These are phyloP conservation scores for Geotrypetes seraphini DNA, from an alignment of 2,797 vertebrate genomes.

Conservation along the genomic window DNA sequence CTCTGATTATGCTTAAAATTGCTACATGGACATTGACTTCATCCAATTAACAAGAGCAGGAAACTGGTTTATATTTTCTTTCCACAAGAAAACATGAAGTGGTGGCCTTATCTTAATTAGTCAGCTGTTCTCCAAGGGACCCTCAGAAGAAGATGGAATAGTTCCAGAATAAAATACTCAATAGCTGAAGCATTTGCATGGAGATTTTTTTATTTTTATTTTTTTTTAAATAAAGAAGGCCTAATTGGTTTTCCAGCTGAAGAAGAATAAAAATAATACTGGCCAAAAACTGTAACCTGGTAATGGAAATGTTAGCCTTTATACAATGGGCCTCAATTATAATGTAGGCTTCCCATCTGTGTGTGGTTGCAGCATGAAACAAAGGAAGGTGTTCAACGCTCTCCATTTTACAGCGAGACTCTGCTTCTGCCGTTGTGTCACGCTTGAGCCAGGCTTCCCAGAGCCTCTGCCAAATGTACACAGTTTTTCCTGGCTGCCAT, in stretches of 20 bases:
- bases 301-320: conserved; percentile 51
- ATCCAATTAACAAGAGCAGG: conserved; percentile 67
- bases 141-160: conserved; percentile 36
- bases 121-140: conserved; percentile 66
- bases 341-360: conserved; percentile 49
- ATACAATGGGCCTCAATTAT: conserved; percentile 51
- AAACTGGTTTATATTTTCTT: conserved; percentile 71
- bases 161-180: conserved; percentile 37
- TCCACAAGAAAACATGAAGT: conserved; percentile 67
- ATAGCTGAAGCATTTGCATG: conserved; percentile 48
- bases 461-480: conserved; percentile 79
- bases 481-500: conserved; percentile 91
- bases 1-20: conserved; percentile 22
- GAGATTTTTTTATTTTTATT: too few species aligned
- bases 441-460: conserved; percentile 76
- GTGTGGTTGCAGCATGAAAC: conserved; percentile 36
- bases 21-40: conserved; percentile 44
- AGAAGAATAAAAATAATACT: conserved; percentile 40
- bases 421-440: conserved; percentile 49
- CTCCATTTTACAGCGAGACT: conserved; percentile 56
- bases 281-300: conserved; percentile 45
- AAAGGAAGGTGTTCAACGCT: conserved; percentile 61
- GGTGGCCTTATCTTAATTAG: conserved; percentile 72
- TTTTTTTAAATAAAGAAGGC: conserved; percentile 50
- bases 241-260: conserved; percentile 69